Evolutionary conservation across 1,140 invertebrate genomes (phyloP).

Genomic region (Oryctes rhinoceros): DNA sequence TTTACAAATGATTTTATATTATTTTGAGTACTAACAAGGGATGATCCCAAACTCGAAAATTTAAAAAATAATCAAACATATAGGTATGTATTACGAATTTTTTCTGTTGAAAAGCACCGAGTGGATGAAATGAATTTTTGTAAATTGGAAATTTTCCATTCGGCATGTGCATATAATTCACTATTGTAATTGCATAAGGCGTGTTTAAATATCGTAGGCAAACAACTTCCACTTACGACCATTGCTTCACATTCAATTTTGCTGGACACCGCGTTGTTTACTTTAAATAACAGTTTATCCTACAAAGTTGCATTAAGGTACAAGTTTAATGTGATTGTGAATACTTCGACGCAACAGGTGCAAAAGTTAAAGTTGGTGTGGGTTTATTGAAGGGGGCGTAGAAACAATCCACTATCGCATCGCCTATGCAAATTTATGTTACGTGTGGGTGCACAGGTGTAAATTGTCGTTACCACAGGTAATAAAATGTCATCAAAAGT

Average conservation of each 20-base stretch:
- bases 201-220: too few species aligned
- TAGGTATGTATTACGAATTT: too few species aligned
- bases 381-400: not conserved
- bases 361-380: not conserved
- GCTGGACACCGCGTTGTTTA: not conserved
- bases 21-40: too few species aligned
- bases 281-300: not conserved
- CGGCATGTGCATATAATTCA: too few species aligned
- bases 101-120: too few species aligned
- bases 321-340: not conserved
- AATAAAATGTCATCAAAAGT: not conserved
- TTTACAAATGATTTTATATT: too few species aligned
- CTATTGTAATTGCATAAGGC: too few species aligned
- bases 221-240: not conserved
- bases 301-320: not conserved
- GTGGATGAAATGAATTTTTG: too few species aligned
- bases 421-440: slow-evolving; percentile 22
- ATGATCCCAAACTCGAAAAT: too few species aligned
- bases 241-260: not conserved
- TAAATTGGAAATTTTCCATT: too few species aligned
- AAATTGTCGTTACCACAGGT: not conserved
- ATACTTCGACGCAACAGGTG: not conserved
- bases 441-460: not conserved
- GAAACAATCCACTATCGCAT: slow-evolving; percentile 21
- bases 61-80: too few species aligned